A percentile compares a stretch with the other conserved stretches of the same genome.
These are phyloP conservation scores for Panthera leo DNA, from an alignment of 2,113 vertebrate genomes.

Conservation along the genomic window DNA sequence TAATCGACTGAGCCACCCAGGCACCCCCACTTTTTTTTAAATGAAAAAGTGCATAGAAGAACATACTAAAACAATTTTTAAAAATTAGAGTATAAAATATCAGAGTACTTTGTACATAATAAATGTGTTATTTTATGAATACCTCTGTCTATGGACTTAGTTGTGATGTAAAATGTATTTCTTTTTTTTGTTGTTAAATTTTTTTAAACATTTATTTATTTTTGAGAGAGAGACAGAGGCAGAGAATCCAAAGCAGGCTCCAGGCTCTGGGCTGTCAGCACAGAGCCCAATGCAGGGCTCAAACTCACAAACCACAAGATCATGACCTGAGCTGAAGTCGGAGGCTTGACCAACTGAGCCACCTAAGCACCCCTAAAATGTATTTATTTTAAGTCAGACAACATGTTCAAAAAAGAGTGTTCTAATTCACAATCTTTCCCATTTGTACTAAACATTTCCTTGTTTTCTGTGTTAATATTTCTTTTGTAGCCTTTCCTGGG, in stretches of 20 bases:
- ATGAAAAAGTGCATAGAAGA: neutral
- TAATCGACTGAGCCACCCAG: too few relatives aligned
- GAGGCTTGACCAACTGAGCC: too few relatives aligned
- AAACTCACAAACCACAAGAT: too few relatives aligned
- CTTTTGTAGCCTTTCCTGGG: conserved; percentile 3
- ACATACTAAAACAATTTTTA: neutral
- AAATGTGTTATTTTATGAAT: neutral
- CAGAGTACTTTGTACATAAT: neutral
- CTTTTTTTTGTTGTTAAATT: neutral
- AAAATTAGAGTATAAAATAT: neutral
- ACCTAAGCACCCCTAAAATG: neutral
- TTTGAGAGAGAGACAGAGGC: too few relatives aligned
- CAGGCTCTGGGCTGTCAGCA: too few relatives aligned
- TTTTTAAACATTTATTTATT: too few relatives aligned
- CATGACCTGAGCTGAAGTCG: too few relatives aligned
- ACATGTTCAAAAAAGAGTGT: neutral
- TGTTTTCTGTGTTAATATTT: neutral
- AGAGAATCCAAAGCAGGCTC: too few relatives aligned
- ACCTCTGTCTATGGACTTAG: neutral
- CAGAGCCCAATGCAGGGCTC: too few relatives aligned
- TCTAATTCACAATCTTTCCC: neutral
- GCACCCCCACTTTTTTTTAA: neutral
- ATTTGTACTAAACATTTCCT: neutral
- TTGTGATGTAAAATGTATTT: neutral
- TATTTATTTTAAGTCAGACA: neutral